Evolutionary conservation across 2,888 invertebrate genomes (phyloP).

Genomic region (Pegoplata infirma): DNA sequence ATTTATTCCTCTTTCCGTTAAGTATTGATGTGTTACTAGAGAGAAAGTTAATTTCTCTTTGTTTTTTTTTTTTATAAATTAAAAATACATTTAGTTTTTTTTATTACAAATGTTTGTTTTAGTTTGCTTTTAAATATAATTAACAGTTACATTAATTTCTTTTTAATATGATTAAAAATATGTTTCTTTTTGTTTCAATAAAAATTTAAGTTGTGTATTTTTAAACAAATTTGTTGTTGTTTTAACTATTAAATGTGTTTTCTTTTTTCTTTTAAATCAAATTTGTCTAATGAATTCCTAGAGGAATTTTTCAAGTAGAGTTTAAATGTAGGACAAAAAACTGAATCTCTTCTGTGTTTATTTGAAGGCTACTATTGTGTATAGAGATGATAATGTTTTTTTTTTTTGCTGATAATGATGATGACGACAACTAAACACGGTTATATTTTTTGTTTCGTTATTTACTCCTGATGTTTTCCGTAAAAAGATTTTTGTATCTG

Average conservation of each 20-base stretch:
- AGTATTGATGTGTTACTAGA: background rate
- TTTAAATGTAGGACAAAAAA: slow-evolving; percentile 24
- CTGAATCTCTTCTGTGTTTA: background rate
- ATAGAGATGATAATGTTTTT: background rate
- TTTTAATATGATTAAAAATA: slow-evolving; percentile 23
- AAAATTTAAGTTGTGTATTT: slow-evolving; percentile 26
- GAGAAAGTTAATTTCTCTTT: background rate
- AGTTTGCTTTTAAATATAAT: slow-evolving; percentile 55
- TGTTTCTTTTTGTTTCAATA: slow-evolving; percentile 16
- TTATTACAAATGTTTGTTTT: slow-evolving; percentile 28
- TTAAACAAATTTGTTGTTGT: slow-evolving; percentile 44
- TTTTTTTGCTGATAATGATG: background rate
- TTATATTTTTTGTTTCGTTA: slow-evolving; percentile 1
- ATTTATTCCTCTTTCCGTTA: background rate
- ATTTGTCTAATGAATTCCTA: slow-evolving; percentile 42
- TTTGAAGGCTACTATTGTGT: slow-evolving; percentile 9
- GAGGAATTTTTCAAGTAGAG: slow-evolving; percentile 20
- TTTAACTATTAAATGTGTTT: slow-evolving; percentile 33
- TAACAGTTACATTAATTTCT: slow-evolving; percentile 50
- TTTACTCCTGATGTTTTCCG: background rate
- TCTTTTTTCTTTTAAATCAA: slow-evolving; percentile 46
- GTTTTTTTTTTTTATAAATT: slow-evolving; percentile 10
- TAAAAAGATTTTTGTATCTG: slow-evolving; percentile 28
- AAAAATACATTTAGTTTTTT: slow-evolving; percentile 40
- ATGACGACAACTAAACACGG: slow-evolving; percentile 31